These are phyloP conservation scores for Lapara coniferarum DNA, from an alignment of 2,888 invertebrate genomes.

Conservation along the genomic window DNA sequence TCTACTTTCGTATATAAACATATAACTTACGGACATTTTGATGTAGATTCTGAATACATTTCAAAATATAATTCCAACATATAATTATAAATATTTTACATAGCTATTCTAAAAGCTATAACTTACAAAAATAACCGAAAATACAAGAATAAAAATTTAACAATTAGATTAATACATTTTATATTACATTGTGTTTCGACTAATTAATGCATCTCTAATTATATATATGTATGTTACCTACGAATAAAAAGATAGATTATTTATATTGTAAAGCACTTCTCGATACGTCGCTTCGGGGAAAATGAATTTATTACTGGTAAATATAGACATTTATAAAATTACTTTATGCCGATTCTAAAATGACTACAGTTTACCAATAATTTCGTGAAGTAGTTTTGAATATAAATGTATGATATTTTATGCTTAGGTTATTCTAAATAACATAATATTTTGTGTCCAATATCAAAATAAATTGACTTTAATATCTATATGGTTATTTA, in stretches of 20 bases:
- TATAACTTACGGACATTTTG: neutral
- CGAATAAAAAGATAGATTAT: neutral
- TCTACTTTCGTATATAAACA: neutral
- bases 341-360: neutral
- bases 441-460: too few relatives aligned
- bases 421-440: too few relatives aligned
- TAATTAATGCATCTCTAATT: conserved; percentile 27
- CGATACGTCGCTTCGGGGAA: neutral
- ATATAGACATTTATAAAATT: neutral
- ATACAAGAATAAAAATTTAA: conserved; percentile 17
- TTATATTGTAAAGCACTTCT: conserved; percentile 1
- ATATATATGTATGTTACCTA: neutral
- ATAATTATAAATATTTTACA: conserved; percentile 41
- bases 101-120: conserved; percentile 60
- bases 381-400: neutral
- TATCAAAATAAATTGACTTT: neutral
- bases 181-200: conserved; percentile 26
- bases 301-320: neutral
- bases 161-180: conserved; percentile 14
- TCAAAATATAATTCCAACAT: conserved; percentile 19
- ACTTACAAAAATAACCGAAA: conserved; percentile 38
- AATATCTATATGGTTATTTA: conserved; percentile 1
- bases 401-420: neutral
- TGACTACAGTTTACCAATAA: neutral
- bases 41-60: neutral